Evolutionary conservation across 1,140 invertebrate genomes (phyloP).

Genomic region (Prorops nasuta): DNA sequence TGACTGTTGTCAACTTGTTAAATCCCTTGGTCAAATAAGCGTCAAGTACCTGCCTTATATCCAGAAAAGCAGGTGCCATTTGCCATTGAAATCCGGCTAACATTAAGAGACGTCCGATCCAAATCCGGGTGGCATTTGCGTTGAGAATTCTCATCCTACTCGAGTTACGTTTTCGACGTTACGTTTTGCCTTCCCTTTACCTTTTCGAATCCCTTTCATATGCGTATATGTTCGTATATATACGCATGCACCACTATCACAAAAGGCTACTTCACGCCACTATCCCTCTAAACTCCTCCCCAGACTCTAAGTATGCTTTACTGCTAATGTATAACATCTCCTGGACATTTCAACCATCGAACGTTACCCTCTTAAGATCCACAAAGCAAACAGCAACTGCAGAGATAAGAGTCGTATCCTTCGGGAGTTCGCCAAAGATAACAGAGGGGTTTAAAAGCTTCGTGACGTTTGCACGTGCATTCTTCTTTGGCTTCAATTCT

Average conservation of each 20-base stretch:
- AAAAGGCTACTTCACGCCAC: too few species aligned
- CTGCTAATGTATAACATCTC: too few species aligned
- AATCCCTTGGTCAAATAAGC: constrained; percentile 43
- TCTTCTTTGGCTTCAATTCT: too few species aligned
- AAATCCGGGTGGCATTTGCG: constrained; percentile 38
- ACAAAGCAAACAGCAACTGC: constrained; percentile 35
- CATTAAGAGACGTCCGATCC: constrained; percentile 43
- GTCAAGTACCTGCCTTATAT: constrained; percentile 25
- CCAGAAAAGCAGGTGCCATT: constrained; percentile 36
- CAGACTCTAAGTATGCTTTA: too few species aligned
- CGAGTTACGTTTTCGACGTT: constrained; percentile 6
- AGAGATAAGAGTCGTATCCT: constrained; percentile 39
- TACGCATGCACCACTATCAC: too few species aligned
- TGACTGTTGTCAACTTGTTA: too few species aligned
- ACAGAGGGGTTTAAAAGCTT: constrained; percentile 43
- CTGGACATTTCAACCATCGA: constrained; percentile 25
- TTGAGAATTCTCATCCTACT: constrained; percentile 37
- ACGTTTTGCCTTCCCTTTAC: not conserved
- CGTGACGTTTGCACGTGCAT: constrained; percentile 21
- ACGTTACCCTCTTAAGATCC: constrained; percentile 38
- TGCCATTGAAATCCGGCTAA: constrained; percentile 41
- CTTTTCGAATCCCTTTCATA: constrained; percentile 5
- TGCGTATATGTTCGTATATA: not conserved
- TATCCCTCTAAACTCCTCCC: too few species aligned
- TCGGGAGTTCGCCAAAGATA: constrained; percentile 36